Evolutionary conservation across 2,797 vertebrate genomes (phyloP), one percentile per base, ranked within the genome.

Genomic region (Synanceia verrucosa): DNA sequence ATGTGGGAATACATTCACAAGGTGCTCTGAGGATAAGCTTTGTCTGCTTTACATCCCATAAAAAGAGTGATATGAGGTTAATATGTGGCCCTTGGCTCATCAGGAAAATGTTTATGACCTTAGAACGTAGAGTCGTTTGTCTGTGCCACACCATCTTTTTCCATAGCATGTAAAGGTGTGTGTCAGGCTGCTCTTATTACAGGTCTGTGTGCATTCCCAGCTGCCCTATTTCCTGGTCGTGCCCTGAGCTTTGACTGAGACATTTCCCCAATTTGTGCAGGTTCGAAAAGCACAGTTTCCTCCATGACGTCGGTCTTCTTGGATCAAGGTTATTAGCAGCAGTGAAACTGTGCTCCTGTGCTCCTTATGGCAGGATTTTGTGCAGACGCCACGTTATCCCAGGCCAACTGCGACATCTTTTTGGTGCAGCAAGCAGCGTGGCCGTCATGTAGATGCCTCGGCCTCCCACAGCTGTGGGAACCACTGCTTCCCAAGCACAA

Each of bases 391-490:
- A 68, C 69, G 58, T 66, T 72, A 66, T 70, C 61, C 43, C 36
- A 51, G 28, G 53, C 79, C 56, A 65, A 39, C 67, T 59, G 47
- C 62, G 67, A 48, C 63, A n/a, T 70, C 65, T 55, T 43, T 71
- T 59, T 51, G 41, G 58, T 51, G 68, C 58, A 4, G 34, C 4
- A 55, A 48, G 68, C 58, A 4, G 34, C 4, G 24, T 61, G 1
- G 28, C 58, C 2, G 66, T 43, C 7, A 51, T 61, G 44, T 70
- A 46, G 73, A 72, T 28, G 68, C 64, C 59, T 31, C 12, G 14
- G 47, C 48, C 76, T 71, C 47, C 48, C 71, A 73, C 91, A 91
- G 87, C 91, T 92, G 90, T 92, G 90, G 85, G 90, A 92, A 87
- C 88, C 75, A 33, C 86, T 86, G 83, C 84, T 79, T 71, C 26